phyloP scores from a whole-genome alignment of 1,140 invertebrate genomes.

The Leguminivora glycinivorella region DNA sequence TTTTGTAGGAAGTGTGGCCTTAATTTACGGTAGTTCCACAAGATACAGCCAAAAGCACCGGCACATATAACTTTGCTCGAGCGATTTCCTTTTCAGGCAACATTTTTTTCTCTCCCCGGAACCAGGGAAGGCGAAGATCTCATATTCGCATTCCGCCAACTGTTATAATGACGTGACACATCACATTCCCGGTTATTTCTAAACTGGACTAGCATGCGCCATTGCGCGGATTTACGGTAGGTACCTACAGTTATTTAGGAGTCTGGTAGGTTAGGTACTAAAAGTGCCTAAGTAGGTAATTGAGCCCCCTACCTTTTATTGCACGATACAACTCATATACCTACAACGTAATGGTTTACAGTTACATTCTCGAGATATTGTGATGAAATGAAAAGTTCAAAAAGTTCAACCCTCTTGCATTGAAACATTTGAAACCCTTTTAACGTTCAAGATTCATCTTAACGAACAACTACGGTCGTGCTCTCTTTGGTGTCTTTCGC shows the following conservation, averaged over 20 bases:
- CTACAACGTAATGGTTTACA: too few species aligned
- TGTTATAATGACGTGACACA: slow-evolving; percentile 22
- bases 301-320: too few species aligned
- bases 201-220: slow-evolving; percentile 13
- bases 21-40: not conserved
- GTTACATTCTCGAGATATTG: too few species aligned
- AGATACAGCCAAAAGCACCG: not conserved
- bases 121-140: slow-evolving; percentile 6
- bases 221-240: not conserved
- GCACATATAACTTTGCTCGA: slow-evolving; percentile 8
- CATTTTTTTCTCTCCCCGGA: not conserved
- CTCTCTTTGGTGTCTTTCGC: too few species aligned
- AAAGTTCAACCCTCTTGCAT: too few species aligned
- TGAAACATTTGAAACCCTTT: too few species aligned
- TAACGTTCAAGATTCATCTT: too few species aligned
- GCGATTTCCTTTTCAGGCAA: slow-evolving; percentile 11
- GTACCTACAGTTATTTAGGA: not conserved
- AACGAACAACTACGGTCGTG: too few species aligned
- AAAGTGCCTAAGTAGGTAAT: too few species aligned
- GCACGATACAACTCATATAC: too few species aligned
- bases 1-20: too few species aligned
- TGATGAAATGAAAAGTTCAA: too few species aligned
- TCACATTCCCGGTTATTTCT: slow-evolving; percentile 26
- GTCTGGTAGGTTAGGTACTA: not conserved
- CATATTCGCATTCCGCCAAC: slow-evolving; percentile 7